Evolutionary conservation across 2,797 vertebrate species (phyloP), one percentile per base, ranked within the genome.

Genomic region (Acanthurus tractus): DNA sequence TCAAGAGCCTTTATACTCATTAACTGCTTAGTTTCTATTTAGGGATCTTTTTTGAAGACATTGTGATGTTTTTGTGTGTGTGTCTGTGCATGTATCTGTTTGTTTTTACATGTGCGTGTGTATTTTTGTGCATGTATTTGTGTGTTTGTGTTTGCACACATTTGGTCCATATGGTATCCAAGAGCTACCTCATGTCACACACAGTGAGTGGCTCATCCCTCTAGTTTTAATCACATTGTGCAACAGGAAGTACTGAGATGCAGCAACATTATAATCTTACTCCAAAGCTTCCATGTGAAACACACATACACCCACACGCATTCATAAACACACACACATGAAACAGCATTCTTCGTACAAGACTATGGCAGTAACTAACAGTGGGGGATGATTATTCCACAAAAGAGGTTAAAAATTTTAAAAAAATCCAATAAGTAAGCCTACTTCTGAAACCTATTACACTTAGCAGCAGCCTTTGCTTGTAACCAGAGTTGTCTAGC

Each of bases 91-190:
- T 45, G 55, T 58, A 48, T 52, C 45, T 58, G 50, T 56, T 59
- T 25, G 42, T 54, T 23, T 68, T 42, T 59, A 63, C 17, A 18
- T 13, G 10, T 18, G 40, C 14, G 40, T 10, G 14, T 58, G 22
- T 42, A n/a, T 14, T 10, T 13, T 4, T 34, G 56, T 42, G 65
- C 11, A 34, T 40, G 55, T 58, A 48, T 52, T 45, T 54, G 52
- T 29, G 44, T 45, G 36, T 68, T 34, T 59, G 68, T 17, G 25
- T 7, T 2, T 18, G 45, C 8, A 6, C 34, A 10, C 6, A 8
- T 53, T 29, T 67, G 58, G 12, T 8, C 52, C 73, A 81, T 78
- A 78, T 79, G 76, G 65, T 72, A 44, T 82, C 56, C 56, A 73
- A 67, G 18, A 73, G 76, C 56, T 63, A 12, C 71, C 72, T 50